These are phyloP conservation scores for Poecilobothrus nobilitatus DNA, from an alignment of 2,888 invertebrate species.

Conservation along the genomic window DNA sequence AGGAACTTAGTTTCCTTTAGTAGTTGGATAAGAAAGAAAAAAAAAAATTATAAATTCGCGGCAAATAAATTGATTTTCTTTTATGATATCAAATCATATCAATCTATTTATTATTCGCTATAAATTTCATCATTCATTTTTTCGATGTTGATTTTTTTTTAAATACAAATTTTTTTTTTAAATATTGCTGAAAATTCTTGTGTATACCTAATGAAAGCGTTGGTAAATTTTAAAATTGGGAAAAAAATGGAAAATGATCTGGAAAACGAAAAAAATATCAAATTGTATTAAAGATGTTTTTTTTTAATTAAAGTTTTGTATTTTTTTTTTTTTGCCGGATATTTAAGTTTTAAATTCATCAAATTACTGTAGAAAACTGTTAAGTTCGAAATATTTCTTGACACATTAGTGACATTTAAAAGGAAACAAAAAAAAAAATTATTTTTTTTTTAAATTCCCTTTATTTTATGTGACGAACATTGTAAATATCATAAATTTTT, in stretches of 20 bases:
- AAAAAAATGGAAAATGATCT: no score
- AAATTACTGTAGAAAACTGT: slow-evolving; percentile 3
- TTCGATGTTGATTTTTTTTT: no score
- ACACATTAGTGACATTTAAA: slow-evolving; percentile 2
- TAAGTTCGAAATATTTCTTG: slow-evolving; percentile 1
- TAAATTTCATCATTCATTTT: not conserved
- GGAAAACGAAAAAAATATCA: not conserved
- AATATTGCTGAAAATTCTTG: no score
- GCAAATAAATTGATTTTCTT: slow-evolving; percentile 6
- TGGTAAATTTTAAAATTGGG: no score
- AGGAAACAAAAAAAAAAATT: not conserved
- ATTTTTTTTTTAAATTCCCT: not conserved
- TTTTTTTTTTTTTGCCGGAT: not conserved
- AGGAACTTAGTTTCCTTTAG: not conserved
- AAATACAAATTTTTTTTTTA: no score
- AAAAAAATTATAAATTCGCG: not conserved
- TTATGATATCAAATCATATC: slow-evolving; percentile 6
- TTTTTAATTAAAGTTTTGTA: not conserved
- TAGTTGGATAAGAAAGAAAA: not conserved
- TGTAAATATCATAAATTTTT: not conserved
- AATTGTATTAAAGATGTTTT: not conserved
- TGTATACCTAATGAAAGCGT: no score
- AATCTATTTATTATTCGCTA: not conserved
- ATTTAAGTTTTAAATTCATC: not conserved
- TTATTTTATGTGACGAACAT: not conserved